Percentiles rank a stretch among this genome's conserved stretches.
These are phyloP conservation scores for Takifugu ocellatus DNA, from an alignment of 2,797 vertebrate genomes.

Conservation along the genomic window DNA sequence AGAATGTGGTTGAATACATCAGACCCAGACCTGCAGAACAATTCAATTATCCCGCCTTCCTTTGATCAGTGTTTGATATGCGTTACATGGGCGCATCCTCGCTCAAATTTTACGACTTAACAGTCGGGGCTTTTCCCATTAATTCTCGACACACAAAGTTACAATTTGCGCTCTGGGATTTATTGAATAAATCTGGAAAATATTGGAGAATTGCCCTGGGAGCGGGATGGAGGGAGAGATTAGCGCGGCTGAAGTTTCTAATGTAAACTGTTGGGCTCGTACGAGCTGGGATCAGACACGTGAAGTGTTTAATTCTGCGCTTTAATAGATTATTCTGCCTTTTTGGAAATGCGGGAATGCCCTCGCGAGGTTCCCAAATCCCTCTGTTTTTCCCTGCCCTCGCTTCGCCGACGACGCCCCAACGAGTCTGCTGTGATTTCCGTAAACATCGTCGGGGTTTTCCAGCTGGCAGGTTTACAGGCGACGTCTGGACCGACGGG, in stretches of 20 bases:
- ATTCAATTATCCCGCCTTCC: slow-evolving; percentile 93
- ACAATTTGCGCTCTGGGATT: slow-evolving; percentile 69
- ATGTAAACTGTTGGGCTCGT: slow-evolving; percentile 63
- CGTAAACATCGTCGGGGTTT: slow-evolving; percentile 33
- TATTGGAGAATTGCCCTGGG: slow-evolving; percentile 47
- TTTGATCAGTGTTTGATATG: slow-evolving; percentile 94
- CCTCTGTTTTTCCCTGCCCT: slow-evolving; percentile 41
- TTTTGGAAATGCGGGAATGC: slow-evolving; percentile 51
- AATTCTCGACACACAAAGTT: slow-evolving; percentile 84
- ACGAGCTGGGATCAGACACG: slow-evolving; percentile 48
- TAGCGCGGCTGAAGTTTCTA: slow-evolving; percentile 65
- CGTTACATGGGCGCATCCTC: slow-evolving; percentile 84
- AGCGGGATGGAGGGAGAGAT: slow-evolving; percentile 56
- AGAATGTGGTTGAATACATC: not conserved
- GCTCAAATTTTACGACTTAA: slow-evolving; percentile 96
- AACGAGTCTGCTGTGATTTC: slow-evolving; percentile 33
- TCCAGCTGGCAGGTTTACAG: slow-evolving; percentile 48
- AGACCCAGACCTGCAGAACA: slow-evolving; percentile 86
- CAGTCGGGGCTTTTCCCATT: slow-evolving; percentile 88
- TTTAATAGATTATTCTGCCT: slow-evolving; percentile 62
- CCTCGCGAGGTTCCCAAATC: slow-evolving; percentile 31
- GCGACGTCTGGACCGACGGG: slow-evolving; percentile 34
- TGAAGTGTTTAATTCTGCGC: slow-evolving; percentile 56
- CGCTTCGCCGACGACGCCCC: slow-evolving; percentile 39
- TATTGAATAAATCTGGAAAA: slow-evolving; percentile 73